Conservation (phyloP, 1,140 invertebrate species). For the Macrosteles quadrilineatus region DNA sequence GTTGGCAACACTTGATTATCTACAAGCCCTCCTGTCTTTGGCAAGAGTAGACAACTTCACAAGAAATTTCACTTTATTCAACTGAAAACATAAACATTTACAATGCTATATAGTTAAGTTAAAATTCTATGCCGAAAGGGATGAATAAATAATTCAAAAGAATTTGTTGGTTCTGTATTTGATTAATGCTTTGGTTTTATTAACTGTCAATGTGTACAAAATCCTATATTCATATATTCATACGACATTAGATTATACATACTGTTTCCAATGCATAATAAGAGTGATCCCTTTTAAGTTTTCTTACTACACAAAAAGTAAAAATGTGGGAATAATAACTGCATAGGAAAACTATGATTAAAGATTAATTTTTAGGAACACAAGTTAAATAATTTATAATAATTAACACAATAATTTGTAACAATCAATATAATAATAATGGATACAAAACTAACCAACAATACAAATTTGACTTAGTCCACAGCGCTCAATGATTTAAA, state of each 20-base stretch:
- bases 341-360: background rate
- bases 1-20: too few relatives aligned
- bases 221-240: background rate
- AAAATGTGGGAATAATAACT: constrained; percentile 8
- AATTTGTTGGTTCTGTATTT: constrained; percentile 9
- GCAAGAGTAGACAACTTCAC: too few relatives aligned
- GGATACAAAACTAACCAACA: constrained; percentile 31
- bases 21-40: too few relatives aligned
- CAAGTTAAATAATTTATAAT: constrained; percentile 30
- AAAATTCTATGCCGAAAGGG: too few relatives aligned
- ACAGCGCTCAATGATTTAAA: constrained; percentile 19
- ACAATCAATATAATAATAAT: constrained; percentile 19
- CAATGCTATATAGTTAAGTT: too few relatives aligned
- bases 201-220: constrained; percentile 17
- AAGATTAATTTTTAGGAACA: constrained; percentile 22
- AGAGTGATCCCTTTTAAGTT: constrained; percentile 4
- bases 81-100: too few relatives aligned
- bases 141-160: background rate
- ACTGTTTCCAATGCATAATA: background rate
- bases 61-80: too few relatives aligned
- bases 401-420: constrained; percentile 26
- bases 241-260: too few relatives aligned
- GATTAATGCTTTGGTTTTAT: constrained; percentile 22
- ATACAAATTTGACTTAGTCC: constrained; percentile 26
- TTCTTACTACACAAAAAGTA: background rate